These are phyloP conservation scores for Elmis aenea DNA, from an alignment of 2,888 invertebrate genomes.

Conservation along the genomic window DNA sequence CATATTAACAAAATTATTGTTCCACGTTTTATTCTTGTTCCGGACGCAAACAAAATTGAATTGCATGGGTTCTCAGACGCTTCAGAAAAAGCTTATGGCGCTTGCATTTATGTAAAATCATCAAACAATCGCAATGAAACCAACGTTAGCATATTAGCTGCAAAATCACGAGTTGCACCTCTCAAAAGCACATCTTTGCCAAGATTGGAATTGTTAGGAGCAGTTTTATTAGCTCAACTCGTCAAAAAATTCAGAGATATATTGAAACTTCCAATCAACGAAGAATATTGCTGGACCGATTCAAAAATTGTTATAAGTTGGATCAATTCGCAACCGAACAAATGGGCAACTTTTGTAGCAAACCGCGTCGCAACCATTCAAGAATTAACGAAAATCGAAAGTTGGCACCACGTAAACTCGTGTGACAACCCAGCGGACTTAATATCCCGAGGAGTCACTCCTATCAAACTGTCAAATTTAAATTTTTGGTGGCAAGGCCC, in stretches of 20 bases:
- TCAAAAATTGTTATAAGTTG: conserved; percentile 4
- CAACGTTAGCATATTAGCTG: not conserved
- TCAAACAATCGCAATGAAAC: not conserved
- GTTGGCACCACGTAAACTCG: too few species aligned
- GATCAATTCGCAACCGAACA: not conserved
- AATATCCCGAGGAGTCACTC: too few species aligned
- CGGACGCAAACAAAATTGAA: not conserved
- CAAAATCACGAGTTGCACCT: not conserved
- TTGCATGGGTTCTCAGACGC: conserved; percentile 4
- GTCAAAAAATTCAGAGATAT: too few species aligned
- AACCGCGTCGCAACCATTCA: too few species aligned
- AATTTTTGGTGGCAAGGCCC: too few species aligned
- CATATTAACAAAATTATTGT: not conserved
- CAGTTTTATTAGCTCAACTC: too few species aligned
- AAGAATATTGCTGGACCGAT: conserved; percentile 4
- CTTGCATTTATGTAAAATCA: conserved; percentile 4
- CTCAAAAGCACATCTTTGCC: not conserved
- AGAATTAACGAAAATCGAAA: too few species aligned
- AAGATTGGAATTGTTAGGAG: too few species aligned
- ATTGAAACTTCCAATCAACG: too few species aligned
- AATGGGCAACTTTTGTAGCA: too few species aligned
- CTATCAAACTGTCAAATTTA: too few species aligned
- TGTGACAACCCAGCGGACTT: too few species aligned
- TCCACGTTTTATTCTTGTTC: not conserved
- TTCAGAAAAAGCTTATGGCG: conserved; percentile 1